These are phyloP conservation scores for Hydra vulgaris DNA, from an alignment of 30 jellyfish, hydroid and myxozoan genomes.

Conservation along the genomic window DNA sequence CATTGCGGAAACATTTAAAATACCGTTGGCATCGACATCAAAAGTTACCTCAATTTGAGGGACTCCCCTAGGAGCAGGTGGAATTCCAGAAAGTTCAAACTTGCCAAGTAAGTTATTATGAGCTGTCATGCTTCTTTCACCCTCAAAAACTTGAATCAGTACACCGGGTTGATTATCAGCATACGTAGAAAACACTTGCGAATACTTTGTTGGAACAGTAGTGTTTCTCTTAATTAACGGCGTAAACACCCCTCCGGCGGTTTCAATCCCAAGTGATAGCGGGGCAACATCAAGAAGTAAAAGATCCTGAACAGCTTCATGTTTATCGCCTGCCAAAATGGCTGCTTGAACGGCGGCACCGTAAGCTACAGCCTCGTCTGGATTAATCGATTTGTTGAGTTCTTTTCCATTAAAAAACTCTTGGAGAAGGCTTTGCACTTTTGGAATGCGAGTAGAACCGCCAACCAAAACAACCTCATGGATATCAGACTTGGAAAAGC, in stretches of 20 bases:
- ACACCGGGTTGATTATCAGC: constrained; percentile 89
- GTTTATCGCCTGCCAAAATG: constrained; percentile 55
- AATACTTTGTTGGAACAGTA: constrained; percentile 60
- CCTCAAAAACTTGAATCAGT: constrained; percentile 71
- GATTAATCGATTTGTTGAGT: constrained; percentile 68
- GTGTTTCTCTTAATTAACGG: constrained; percentile 67
- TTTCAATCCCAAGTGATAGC: constrained; percentile 82
- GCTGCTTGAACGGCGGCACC: constrained; percentile 98
- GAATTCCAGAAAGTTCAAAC: constrained; percentile 69
- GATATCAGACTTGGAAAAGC: constrained; percentile 35
- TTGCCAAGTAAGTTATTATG: constrained; percentile 74
- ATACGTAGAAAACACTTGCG: constrained; percentile 67
- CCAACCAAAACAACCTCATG: constrained; percentile 88
- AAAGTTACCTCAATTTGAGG: constrained; percentile 95
- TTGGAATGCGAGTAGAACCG: constrained; percentile 93
- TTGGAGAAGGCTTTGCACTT: constrained; percentile 49
- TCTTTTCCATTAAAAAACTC: constrained; percentile 80
- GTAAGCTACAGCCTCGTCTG: constrained; percentile 97
- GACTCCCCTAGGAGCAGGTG: constrained; percentile 92
- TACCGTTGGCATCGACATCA: constrained; percentile 84
- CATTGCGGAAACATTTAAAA: constrained; percentile 69
- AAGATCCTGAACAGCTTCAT: constrained; percentile 65
- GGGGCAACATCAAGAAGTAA: constrained; percentile 85
- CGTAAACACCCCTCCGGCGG: constrained; percentile 90
- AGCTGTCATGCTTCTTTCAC: constrained; percentile 81